These are phyloP conservation scores for Aphaenogaster floridana DNA, from an alignment of 1,140 invertebrate genomes.

Conservation along the genomic window DNA sequence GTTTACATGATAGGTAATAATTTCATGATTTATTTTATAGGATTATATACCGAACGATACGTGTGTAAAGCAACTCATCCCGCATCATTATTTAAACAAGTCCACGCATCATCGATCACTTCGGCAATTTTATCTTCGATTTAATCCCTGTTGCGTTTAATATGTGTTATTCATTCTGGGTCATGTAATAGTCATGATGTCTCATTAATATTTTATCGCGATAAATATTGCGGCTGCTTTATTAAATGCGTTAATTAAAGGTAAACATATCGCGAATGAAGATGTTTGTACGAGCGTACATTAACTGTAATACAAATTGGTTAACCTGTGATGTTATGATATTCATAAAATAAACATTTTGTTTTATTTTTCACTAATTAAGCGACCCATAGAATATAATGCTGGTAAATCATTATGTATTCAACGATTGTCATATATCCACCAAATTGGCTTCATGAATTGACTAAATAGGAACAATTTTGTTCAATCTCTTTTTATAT, in stretches of 20 bases:
- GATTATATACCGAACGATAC: conserved; percentile 12
- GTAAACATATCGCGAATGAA: conserved; percentile 30
- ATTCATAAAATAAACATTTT: not conserved
- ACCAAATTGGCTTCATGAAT: not conserved
- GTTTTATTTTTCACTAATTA: not conserved
- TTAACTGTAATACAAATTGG: conserved; percentile 30
- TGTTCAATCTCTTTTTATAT: not conserved
- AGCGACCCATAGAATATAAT: not conserved
- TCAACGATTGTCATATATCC: not conserved
- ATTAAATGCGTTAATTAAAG: conserved; percentile 59
- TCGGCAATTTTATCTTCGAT: conserved; percentile 56
- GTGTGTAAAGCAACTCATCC: not conserved
- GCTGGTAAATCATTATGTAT: not conserved
- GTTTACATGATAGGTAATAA: not conserved
- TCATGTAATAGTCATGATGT: conserved; percentile 30
- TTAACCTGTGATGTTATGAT: not conserved
- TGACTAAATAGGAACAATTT: not conserved
- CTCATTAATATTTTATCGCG: conserved; percentile 50
- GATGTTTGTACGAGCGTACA: conserved; percentile 26
- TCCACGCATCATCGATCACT: conserved; percentile 19
- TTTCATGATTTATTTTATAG: conserved; percentile 30
- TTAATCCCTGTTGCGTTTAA: conserved; percentile 54
- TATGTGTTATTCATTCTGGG: conserved; percentile 28
- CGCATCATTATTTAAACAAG: conserved; percentile 35
- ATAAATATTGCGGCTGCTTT: conserved; percentile 41